These are phyloP conservation scores for Mungos mungo DNA, from an alignment of 2,113 vertebrate genomes.

Conservation along the genomic window DNA sequence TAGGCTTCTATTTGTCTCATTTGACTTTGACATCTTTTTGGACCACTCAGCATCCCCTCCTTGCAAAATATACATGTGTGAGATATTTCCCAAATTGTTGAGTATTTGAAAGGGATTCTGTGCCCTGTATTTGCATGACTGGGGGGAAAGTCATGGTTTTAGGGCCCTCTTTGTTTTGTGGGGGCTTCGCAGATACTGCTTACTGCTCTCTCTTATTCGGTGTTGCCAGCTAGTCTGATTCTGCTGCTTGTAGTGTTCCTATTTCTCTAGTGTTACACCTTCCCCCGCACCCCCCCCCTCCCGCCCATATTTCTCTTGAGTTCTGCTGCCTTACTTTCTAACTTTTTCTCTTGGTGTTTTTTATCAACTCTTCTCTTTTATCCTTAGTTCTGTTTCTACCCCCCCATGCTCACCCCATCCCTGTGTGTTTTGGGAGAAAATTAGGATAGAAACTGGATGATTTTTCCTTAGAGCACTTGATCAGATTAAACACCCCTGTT, in stretches of 20 bases:
- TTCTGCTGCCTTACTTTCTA: background rate
- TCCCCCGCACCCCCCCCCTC: no score
- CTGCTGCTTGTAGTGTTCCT: background rate
- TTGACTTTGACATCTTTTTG: background rate
- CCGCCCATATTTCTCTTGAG: background rate
- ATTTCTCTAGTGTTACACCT: background rate
- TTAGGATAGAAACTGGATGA: background rate
- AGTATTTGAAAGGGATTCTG: conserved; percentile 8
- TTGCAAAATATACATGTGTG: background rate
- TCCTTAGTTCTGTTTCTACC: background rate
- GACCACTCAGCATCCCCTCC: background rate
- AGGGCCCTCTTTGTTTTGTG: background rate
- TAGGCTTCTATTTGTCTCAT: background rate
- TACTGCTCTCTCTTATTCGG: background rate
- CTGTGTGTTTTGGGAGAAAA: background rate
- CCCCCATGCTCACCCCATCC: fast-evolving
- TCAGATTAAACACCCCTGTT: background rate
- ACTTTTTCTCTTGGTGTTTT: background rate
- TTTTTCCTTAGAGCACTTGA: background rate
- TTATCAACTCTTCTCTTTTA: background rate
- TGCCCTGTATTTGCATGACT: background rate
- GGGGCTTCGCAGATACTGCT: background rate
- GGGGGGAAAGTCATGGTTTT: background rate
- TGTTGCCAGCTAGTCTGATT: background rate
- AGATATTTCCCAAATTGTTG: background rate